Percentiles rank a stretch among this genome's conserved stretches.
Conservation (phyloP, 2,113 vertebrate genomes). For the Melanotaenia duboulayi region DNA sequence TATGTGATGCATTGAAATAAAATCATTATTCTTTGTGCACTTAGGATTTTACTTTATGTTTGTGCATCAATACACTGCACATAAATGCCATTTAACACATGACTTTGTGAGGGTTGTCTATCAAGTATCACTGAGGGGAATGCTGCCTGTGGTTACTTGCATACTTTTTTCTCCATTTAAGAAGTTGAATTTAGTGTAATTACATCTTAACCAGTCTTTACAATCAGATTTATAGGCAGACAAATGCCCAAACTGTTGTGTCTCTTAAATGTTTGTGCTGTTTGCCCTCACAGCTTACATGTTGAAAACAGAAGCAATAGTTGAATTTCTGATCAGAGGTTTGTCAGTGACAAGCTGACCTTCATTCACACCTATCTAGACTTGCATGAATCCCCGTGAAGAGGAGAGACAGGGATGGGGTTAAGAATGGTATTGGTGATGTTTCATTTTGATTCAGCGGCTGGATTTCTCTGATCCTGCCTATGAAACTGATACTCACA, state of each 20-base stretch:
- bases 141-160: slow-evolving; percentile 27
- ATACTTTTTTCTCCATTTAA: slow-evolving; percentile 42
- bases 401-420: slow-evolving; percentile 14
- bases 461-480: slow-evolving; percentile 50
- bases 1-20: slow-evolving; percentile 27
- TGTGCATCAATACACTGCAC: not conserved
- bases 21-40: slow-evolving; percentile 18
- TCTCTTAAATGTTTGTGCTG: slow-evolving; percentile 29
- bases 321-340: slow-evolving; percentile 55
- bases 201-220: slow-evolving; percentile 21
- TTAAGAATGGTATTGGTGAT: slow-evolving; percentile 9
- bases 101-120: not conserved
- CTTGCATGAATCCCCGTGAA: slow-evolving; percentile 54
- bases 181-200: slow-evolving; percentile 40
- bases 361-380: slow-evolving; percentile 64
- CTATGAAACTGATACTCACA: slow-evolving; percentile 66
- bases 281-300: slow-evolving; percentile 56
- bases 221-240: slow-evolving; percentile 24
- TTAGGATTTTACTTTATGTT: slow-evolving; percentile 25
- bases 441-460: slow-evolving; percentile 55
- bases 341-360: slow-evolving; percentile 66
- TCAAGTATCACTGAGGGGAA: slow-evolving; percentile 35
- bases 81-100: not conserved
- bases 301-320: slow-evolving; percentile 49
- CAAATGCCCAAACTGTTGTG: slow-evolving; percentile 12